Evolutionary conservation across 1,140 invertebrate species (phyloP).

Genomic region (Homarus americanus): DNA sequence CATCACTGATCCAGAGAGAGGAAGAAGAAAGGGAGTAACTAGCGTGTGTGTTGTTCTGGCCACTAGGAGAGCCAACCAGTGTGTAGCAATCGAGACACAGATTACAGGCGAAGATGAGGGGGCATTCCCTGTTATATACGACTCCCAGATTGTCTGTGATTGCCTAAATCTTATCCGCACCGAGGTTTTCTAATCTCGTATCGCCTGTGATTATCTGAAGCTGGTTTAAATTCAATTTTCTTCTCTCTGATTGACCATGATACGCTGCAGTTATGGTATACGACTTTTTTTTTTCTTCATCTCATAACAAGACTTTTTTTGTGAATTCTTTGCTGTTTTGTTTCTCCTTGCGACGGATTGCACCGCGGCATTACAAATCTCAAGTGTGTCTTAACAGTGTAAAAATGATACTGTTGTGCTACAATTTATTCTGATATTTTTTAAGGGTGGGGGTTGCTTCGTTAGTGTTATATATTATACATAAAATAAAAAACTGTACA

Average conservation of each 20-base stretch:
- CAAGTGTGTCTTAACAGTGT: not conserved
- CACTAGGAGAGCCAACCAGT: not conserved
- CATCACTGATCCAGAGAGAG: no score
- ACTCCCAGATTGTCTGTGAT: not conserved
- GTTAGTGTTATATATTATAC: slow-evolving; percentile 2
- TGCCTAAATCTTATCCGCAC: not conserved
- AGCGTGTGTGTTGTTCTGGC: no score
- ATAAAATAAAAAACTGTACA: not conserved
- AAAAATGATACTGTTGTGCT: not conserved
- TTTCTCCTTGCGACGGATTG: not conserved
- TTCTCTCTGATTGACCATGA: not conserved
- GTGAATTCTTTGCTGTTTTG: not conserved
- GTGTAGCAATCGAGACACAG: not conserved
- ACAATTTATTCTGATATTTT: no score
- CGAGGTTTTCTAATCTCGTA: not conserved
- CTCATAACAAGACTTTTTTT: not conserved
- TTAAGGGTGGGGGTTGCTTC: no score
- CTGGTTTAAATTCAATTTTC: not conserved
- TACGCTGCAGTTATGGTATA: not conserved
- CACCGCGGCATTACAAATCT: not conserved
- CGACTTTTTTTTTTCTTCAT: not conserved
- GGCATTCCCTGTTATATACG: not conserved
- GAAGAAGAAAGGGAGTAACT: no score
- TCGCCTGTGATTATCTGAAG: not conserved
- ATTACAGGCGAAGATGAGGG: not conserved